Evolutionary conservation across 1,140 invertebrate genomes (phyloP), one percentile per base, ranked within the genome.

Genomic region (Drosophila erecta): DNA sequence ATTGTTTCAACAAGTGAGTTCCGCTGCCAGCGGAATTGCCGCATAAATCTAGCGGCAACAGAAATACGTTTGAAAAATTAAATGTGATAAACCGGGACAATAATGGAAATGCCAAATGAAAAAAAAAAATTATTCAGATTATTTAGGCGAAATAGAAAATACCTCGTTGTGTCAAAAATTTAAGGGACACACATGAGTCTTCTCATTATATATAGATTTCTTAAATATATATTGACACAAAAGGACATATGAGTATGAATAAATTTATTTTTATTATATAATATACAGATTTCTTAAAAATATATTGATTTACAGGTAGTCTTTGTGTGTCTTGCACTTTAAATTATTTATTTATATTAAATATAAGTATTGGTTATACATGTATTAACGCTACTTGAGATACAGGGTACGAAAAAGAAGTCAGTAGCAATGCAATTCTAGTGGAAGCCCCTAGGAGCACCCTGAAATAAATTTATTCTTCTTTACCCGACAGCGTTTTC

Each of bases 1-100:
- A 85, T 72, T 81, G 69, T 72, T 41, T 56, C 60, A 24, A 70
- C 22, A 74, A 72, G 64, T 76, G 24, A 24, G 4, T 24, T 4
- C 24, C 24, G 53, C 70, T 57, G 35, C 27, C 35, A 72, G 60
- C 53, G 49, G 55, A 71, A 86, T 72, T 61, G 71, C 10, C 59
- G 53, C 79, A 86, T 86, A 86, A 87, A 87, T 86, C 84, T 54
- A 79, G 62, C 38, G 46, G 60, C 66, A 87, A 75, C 75, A 84
- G 79, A 79, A 78, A 77, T 78, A 59, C 55, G 61, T 50, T 75
- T 78, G 73, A 76, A 86, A 86, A 86, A 86, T 81, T 81, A 86
- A 87, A 87, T 77, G 75, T 79, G 75, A 87, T 87, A 81, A 87
- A 76, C 46, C 65, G 20, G 58, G 46, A 66, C 57, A 60, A 27